These are phyloP conservation scores for Mythimna pallens DNA, from an alignment of 2,888 invertebrate genomes.

Conservation along the genomic window DNA sequence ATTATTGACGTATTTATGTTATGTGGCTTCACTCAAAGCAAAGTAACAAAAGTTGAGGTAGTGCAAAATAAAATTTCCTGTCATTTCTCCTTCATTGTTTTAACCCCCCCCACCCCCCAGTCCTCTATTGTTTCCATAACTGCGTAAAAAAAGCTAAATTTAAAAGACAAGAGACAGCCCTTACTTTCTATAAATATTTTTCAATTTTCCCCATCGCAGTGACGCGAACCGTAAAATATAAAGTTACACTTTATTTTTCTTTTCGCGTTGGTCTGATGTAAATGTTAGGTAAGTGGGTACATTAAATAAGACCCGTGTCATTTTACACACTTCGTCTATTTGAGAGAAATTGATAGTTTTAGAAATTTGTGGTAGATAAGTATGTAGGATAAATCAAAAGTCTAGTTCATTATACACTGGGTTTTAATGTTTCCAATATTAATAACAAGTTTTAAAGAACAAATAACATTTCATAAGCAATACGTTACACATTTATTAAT, in stretches of 20 bases:
- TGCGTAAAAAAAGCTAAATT: slow-evolving; percentile 13
- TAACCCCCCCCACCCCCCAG: not conserved
- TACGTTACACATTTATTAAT: too few species aligned
- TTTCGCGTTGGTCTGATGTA: slow-evolving; percentile 40
- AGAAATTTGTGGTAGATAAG: too few species aligned
- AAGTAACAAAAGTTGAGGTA: not conserved
- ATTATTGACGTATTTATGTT: not conserved
- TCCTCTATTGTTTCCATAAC: not conserved
- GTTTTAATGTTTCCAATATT: too few species aligned
- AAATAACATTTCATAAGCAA: too few species aligned
- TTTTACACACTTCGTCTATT: slow-evolving; percentile 31
- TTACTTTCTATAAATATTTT: slow-evolving; percentile 39
- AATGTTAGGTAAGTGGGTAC: slow-evolving; percentile 39
- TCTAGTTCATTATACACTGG: too few species aligned
- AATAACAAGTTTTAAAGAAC: too few species aligned
- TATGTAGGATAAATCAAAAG: too few species aligned
- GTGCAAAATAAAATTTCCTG: slow-evolving; percentile 1
- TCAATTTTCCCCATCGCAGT: slow-evolving; percentile 25
- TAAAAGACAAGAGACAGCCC: slow-evolving; percentile 13
- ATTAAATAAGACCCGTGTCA: slow-evolving; percentile 44
- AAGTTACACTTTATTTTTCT: slow-evolving; percentile 45
- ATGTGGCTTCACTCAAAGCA: not conserved
- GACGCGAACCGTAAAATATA: slow-evolving; percentile 42
- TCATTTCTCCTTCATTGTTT: slow-evolving; percentile 14
- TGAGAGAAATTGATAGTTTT: slow-evolving; percentile 48